Evolutionary conservation across 2,113 vertebrate species (phyloP), one percentile per base, ranked within the genome.

Genomic region (Alethe castanea): DNA sequence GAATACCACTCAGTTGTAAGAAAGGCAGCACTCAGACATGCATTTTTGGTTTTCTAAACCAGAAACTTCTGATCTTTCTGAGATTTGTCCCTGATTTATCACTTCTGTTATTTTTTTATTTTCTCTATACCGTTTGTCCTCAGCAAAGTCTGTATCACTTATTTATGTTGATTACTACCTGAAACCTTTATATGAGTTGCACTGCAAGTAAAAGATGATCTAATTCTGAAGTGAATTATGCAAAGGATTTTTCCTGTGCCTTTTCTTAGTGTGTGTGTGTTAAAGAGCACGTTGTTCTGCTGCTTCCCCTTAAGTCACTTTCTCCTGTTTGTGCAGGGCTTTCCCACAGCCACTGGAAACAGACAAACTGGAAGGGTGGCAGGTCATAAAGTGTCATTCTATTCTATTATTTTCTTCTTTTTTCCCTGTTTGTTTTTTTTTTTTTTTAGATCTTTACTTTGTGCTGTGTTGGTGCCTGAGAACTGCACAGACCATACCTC

Each of bases 301-400:
- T 66, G 84, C 86, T 88, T 93, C 86, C 86, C 31, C 2, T 64
- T 94, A 94, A 91, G 88, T 96, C 95, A 72, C 42, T 88, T 73
- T 92, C 65, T 79, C 73, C 48, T 86, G 48, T 94, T 94, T 95
- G 64, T 86, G 65, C 65, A n/a, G 72, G 69, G 45, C 76, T 92
- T 95, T 88, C 91, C 60, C 77, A 81, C 77, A 92, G 69, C 60
- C 42, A 53, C 83, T 86, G 72, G n/a, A 40, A 74, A 84, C 69
- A 81, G 38, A 86, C 83, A 81, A 86, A 78, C 40, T 71, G 77
- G 60, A 86, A 74, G 47, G 12, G 29, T 69, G 66, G 56, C 23
- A 42, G 35, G 52, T 59, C 6, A 6, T 64, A 67, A 88, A 83
- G 26, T 47, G 36, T 29, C 44, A 47, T 66, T 86, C 26, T 57